Percentiles rank a stretch among this genome's conserved stretches.
Conservation (phyloP, 2,888 invertebrate genomes). For the Apomyelois bistriatella region DNA sequence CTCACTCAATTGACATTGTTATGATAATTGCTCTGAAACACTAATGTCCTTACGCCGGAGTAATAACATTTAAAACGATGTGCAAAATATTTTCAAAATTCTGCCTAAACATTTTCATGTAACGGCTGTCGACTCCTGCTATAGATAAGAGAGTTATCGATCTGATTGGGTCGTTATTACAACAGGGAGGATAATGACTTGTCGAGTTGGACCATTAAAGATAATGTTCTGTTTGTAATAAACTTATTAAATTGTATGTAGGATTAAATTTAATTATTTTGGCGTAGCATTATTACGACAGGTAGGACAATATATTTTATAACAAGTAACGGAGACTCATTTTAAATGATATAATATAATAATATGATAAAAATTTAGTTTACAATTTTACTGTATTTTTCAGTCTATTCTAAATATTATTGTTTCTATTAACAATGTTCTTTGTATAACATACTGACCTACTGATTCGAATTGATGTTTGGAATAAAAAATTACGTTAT, state of each 20-base stretch:
- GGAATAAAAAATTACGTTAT: constrained; percentile 4
- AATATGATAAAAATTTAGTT: no score
- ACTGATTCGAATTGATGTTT: background rate
- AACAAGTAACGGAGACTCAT: no score
- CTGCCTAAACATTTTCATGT: background rate
- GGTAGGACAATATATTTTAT: no score
- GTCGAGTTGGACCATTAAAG: background rate
- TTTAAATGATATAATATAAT: no score
- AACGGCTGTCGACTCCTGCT: background rate
- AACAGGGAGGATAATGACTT: background rate
- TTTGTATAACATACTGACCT: background rate
- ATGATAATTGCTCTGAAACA: background rate
- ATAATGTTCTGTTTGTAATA: background rate
- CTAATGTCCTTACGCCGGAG: background rate
- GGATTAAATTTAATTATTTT: no score
- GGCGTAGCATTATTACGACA: no score
- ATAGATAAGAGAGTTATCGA: background rate
- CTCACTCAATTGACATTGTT: constrained; percentile 11
- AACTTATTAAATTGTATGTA: background rate
- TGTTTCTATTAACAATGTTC: background rate
- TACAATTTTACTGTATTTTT: no score
- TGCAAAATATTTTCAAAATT: background rate
- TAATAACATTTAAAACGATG: background rate
- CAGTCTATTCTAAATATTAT: no score
- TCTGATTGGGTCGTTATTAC: background rate